Base-by-base conservation (phyloP, 2,113 vertebrate genomes). In the Cebus imitator region DNA sequence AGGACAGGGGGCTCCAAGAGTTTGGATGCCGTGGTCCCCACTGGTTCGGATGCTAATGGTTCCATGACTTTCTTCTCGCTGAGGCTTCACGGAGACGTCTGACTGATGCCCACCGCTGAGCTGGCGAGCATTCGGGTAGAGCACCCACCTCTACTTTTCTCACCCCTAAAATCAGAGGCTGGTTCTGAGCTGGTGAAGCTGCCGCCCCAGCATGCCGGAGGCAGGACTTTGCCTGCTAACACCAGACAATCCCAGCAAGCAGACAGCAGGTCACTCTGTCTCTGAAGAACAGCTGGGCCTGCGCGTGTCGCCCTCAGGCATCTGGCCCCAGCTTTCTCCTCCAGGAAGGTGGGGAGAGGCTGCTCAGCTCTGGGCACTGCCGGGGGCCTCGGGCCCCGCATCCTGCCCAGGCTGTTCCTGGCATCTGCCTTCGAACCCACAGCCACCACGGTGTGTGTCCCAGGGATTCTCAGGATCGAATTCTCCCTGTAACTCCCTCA, bases 21-120 rank as follows among this genome's bases (percentile, higher is more conserved):
- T 55, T 35, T 50, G 1, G 57, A 10, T n/a, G 0, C 7, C 0
- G 10, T 0, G 1, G 23, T 0, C 23, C 23, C 23, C 58, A 5
- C 58, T 8, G 2, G 13, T 12, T 32, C 9, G 11, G 27, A 12
- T 32, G 27, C 61, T 64, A 32, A 32, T 32, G 20, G 5, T 48
- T 43, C 66, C 4, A 8, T 14, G n/a, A 13, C 2, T 2, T 1
- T 17, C 4, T 50, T 43, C 58, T 27, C 9, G 3, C 21, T 5
- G 3, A 55, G 68, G 20, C n/a, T 23, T 16, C n/a, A 6, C 2
- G 4, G 17, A 75, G 43, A 64, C 8, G 7, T 48, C 40, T 2
- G 86, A n/a, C 66, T n/a, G 35, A 70, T 8, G 32, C 8, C 35
- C 66, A 70, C 16, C 0, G 7, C 43, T 48, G 30, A 64, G 57